Conservation (phyloP, 2,113 vertebrate species). For the Festucalex cinctus region DNA sequence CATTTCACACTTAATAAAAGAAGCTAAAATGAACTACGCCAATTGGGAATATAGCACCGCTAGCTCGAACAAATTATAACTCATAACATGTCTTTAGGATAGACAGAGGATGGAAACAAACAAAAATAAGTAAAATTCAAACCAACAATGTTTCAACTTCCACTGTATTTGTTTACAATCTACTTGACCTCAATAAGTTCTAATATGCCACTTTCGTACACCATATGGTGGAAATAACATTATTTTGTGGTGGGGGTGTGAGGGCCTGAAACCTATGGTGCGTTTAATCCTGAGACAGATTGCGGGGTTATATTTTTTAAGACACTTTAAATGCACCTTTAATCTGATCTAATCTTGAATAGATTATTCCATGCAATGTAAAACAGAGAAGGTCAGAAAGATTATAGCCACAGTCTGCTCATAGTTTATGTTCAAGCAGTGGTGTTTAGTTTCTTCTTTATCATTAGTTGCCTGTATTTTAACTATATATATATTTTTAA, state of each 20-base stretch:
- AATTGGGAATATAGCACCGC: too few species aligned
- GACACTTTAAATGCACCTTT: conserved; percentile 5
- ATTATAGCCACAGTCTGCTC: not conserved
- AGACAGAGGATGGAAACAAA: too few species aligned
- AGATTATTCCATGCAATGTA: conserved; percentile 20
- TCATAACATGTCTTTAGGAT: too few species aligned
- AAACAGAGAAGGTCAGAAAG: conserved; percentile 11
- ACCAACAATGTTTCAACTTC: not conserved
- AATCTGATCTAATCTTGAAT: conserved; percentile 18
- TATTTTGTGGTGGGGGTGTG: not conserved
- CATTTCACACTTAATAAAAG: too few species aligned
- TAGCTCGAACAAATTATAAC: too few species aligned
- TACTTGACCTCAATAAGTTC: not conserved
- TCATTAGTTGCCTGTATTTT: not conserved
- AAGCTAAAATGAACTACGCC: too few species aligned
- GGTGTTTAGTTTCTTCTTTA: not conserved
- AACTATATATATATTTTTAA: not conserved
- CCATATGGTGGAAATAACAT: conserved; percentile 29
- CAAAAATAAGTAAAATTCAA: not conserved
- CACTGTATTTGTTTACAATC: not conserved
- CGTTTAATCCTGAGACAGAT: conserved; percentile 42
- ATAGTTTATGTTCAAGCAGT: not conserved
- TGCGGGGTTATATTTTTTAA: conserved; percentile 8
- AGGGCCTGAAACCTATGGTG: conserved; percentile 12
- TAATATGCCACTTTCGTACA: not conserved